Evolutionary conservation across 2,113 vertebrate species (phyloP).

Genomic region (Terrapene triunguis): DNA sequence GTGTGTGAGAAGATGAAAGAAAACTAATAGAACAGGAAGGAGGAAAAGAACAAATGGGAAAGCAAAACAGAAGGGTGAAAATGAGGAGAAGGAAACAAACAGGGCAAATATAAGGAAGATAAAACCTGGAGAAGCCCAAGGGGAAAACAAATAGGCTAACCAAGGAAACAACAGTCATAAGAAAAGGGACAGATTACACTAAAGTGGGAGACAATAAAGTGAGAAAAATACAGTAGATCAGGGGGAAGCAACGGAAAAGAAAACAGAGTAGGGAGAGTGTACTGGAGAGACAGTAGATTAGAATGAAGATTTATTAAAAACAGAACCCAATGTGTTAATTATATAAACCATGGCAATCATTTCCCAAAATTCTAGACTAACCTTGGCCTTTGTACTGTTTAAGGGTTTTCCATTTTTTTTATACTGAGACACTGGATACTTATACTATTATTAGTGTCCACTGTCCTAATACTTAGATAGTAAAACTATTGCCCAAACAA

Average conservation of each 20-base stretch:
- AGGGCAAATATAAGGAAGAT: no score
- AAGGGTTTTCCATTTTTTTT: not conserved
- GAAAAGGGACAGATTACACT: not conserved
- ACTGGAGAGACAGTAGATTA: not conserved
- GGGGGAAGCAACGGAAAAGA: not conserved
- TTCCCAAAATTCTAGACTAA: not conserved
- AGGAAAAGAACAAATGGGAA: not conserved
- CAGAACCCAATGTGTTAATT: not conserved
- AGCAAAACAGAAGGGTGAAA: not conserved
- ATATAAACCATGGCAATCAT: not conserved
- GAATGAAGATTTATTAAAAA: not conserved
- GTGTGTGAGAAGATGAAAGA: not conserved
- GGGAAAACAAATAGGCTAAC: not conserved
- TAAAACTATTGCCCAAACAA: not conserved
- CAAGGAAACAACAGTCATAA: no score
- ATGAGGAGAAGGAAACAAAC: not conserved
- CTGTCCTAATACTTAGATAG: not conserved
- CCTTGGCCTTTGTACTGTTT: not conserved
- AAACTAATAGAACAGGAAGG: not conserved
- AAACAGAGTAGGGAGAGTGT: not conserved
- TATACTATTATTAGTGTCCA: not conserved
- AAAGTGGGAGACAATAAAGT: not conserved
- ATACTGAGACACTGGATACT: not conserved
- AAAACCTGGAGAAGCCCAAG: not conserved
- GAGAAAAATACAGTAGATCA: not conserved